A percentile compares a stretch with the other conserved stretches of the same genome.
These are phyloP conservation scores for Semotilus atromaculatus DNA, from an alignment of 2,797 vertebrate genomes.

Conservation along the genomic window DNA sequence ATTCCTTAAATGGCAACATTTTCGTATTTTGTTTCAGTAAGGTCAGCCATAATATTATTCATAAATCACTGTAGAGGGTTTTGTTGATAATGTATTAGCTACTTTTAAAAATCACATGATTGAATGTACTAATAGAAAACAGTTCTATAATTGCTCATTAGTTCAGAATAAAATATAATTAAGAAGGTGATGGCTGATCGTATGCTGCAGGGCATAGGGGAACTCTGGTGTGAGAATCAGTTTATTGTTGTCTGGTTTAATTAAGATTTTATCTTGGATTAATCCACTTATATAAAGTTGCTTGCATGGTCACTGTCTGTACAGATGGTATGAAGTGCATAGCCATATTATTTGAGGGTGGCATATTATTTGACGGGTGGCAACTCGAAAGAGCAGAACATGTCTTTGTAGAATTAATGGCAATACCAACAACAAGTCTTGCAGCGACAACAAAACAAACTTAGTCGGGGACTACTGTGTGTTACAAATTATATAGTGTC, in stretches of 20 bases:
- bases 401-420: slow-evolving; percentile 19
- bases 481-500: slow-evolving; percentile 22
- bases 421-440: background rate
- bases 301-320: slow-evolving; percentile 54
- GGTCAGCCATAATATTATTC: background rate
- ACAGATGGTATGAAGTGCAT: slow-evolving; percentile 40
- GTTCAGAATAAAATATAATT: slow-evolving; percentile 69
- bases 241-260: slow-evolving; percentile 71
- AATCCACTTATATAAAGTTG: slow-evolving; percentile 63
- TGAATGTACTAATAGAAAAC: slow-evolving; percentile 45
- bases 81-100: slow-evolving; percentile 20
- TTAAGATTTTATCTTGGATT: slow-evolving; percentile 73
- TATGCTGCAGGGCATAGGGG: slow-evolving; percentile 61
- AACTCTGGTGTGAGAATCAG: slow-evolving; percentile 65
- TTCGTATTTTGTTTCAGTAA: background rate
- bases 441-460: slow-evolving; percentile 12
- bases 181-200: slow-evolving; percentile 68
- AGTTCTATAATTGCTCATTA: slow-evolving; percentile 62
- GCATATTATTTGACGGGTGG: background rate
- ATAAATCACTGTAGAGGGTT: background rate
- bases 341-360: background rate
- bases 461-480: slow-evolving; percentile 3
- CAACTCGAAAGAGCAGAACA: background rate
- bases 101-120: slow-evolving; percentile 30
- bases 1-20: too few relatives aligned